Conservation (phyloP, 1,140 invertebrate species). For the Drosophila mojavensis region DNA sequence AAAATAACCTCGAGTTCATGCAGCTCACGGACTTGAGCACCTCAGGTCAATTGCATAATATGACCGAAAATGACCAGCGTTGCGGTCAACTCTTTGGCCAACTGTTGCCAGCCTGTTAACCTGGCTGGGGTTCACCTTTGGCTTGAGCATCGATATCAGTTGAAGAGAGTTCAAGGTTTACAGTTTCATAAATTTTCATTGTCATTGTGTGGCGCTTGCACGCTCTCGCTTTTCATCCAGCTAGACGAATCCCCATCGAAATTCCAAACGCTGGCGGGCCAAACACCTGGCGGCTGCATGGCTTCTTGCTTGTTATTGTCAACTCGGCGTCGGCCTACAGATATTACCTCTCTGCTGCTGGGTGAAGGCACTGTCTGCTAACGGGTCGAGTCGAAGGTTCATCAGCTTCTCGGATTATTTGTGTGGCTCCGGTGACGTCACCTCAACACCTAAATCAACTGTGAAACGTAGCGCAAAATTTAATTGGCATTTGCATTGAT, state of each 20-base stretch:
- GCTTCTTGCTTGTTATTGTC: slow-evolving; percentile 40
- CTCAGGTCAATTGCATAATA: slow-evolving; percentile 49
- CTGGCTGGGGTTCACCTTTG: slow-evolving; percentile 42
- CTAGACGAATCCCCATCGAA: slow-evolving; percentile 19
- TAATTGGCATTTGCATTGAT: slow-evolving; percentile 58
- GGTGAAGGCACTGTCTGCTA: slow-evolving; percentile 18
- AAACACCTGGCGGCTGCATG: slow-evolving; percentile 34
- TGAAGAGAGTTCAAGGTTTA: slow-evolving; percentile 43
- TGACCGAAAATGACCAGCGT: neutral
- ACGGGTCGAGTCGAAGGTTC: slow-evolving; percentile 25
- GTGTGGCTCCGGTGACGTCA: slow-evolving; percentile 49
- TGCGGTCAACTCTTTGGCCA: slow-evolving; percentile 11
- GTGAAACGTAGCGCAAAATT: slow-evolving; percentile 62
- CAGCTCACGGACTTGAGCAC: neutral
- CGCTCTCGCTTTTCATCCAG: slow-evolving; percentile 39
- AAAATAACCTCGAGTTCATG: neutral
- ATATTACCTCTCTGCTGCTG: slow-evolving; percentile 5
- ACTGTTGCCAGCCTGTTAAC: neutral
- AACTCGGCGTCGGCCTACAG: slow-evolving; percentile 43
- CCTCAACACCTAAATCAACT: slow-evolving; percentile 49
- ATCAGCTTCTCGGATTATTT: slow-evolving; percentile 3
- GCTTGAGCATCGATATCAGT: neutral
- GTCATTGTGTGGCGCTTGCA: slow-evolving; percentile 18
- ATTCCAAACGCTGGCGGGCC: slow-evolving; percentile 1
- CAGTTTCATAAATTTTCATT: slow-evolving; percentile 41